Base-by-base conservation (phyloP, 2,888 invertebrate species). In the Lithophane ornitopus region DNA sequence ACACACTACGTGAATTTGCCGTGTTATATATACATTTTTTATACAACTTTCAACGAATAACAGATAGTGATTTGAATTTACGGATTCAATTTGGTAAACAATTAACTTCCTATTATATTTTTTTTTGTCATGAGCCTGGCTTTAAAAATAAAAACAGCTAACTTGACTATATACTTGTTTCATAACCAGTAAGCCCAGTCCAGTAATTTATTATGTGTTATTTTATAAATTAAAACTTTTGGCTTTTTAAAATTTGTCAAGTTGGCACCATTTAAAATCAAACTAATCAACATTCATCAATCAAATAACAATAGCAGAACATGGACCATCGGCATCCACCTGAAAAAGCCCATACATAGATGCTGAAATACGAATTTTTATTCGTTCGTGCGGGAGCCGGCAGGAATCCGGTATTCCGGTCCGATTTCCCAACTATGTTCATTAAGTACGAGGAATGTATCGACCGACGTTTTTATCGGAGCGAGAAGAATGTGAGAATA, bases 381-480 rank as follows among this genome's bases (percentile, higher is more conserved):
- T 77, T 74, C 67, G 74, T 65, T 61, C 71, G 39, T 44, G 56
- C 56, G 54, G 44, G 28, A 46, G 54, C 63, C 62, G 58, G 22
- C 46, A 44, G 76, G 81, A 58, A 83, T 79, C 54, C n/a, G n/a
- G n/a, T 12, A 2, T n/a, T 54, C 70, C 63, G 59, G 68, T 28
- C 26, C 65, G 66, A 68, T 61, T 66, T 71, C 46, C 41, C 54
- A 87, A 84, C 84, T 81, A 84, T 81, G 87, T 87, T 87, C 79
- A 85, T 86, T 86, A 80, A 81, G 76, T 63, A 66, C 59, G 62
- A 65, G 72, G 76, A 77, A 78, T 80, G 76, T 81, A 70, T 67
- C 68, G 71, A 58, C 41, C 6, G 22, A 44, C 62, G 34, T 74
- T 77, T 74, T 71, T 62, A 77, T 71, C 39, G 49, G 34, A 39